A percentile compares a stretch with the other conserved stretches of the same genome.
Evolutionary conservation across 2,113 vertebrate species (phyloP).

Genomic region (Peromyscus californicus): DNA sequence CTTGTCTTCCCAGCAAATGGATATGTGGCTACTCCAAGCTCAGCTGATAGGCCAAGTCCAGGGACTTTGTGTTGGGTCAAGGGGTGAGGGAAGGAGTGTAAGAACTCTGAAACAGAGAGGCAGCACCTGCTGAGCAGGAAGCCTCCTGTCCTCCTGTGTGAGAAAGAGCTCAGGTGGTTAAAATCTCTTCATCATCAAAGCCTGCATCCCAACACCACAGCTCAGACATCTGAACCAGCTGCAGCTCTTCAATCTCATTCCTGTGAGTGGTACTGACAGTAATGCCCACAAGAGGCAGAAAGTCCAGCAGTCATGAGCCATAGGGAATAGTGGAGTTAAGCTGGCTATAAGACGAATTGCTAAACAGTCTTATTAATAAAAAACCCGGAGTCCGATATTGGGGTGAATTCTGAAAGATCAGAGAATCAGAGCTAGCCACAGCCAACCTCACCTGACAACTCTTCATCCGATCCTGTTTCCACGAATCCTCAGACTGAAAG

Average conservation of each 20-base stretch:
- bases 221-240: background rate
- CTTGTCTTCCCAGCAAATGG: background rate
- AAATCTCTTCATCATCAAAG: background rate
- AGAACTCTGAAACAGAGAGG: accelerated
- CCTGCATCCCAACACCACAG: accelerated
- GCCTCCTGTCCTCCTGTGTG: background rate
- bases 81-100: background rate
- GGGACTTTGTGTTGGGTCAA: background rate
- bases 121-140: background rate
- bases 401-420: too few species aligned
- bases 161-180: background rate
- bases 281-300: background rate
- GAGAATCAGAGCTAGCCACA: too few species aligned
- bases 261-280: accelerated
- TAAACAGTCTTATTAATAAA: too few species aligned
- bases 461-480: too few species aligned
- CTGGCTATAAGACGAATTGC: too few species aligned
- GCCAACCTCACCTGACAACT: too few species aligned
- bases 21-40: too few species aligned
- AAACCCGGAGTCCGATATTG: too few species aligned
- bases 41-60: background rate
- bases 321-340: background rate
- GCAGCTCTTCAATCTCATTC: background rate
- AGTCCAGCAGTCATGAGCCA: too few species aligned
- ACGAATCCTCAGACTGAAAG: too few species aligned